Evolutionary conservation across 2,113 vertebrate species (phyloP).

Genomic region (Bathybates hornii): DNA sequence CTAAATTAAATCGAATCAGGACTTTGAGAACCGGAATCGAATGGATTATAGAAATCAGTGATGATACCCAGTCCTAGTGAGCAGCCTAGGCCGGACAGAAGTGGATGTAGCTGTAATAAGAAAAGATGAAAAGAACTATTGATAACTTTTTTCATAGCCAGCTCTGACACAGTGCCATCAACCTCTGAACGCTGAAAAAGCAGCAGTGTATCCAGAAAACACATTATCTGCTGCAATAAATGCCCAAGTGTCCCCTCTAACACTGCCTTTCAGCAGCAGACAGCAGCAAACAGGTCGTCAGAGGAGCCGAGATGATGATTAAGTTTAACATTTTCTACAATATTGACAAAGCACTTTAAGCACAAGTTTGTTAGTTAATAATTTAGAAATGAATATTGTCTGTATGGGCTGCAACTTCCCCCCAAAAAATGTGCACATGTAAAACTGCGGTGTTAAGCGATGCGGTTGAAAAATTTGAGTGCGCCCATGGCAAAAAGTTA

Average conservation of each 20-base stretch:
- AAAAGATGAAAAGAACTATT: not conserved
- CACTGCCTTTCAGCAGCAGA: accelerated
- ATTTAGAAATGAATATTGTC: no score
- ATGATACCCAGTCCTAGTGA: accelerated
- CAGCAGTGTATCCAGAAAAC: not conserved
- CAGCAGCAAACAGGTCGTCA: accelerated
- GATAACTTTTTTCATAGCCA: not conserved
- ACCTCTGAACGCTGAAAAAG: accelerated
- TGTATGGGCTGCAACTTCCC: no score
- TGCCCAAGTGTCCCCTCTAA: not conserved
- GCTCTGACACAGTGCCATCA: not conserved
- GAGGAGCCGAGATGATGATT: accelerated
- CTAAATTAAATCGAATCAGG: no score
- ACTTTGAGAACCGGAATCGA: no score
- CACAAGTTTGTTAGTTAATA: no score
- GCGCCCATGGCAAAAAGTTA: no score
- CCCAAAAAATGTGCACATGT: no score
- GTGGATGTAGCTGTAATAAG: accelerated
- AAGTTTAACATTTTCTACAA: accelerated
- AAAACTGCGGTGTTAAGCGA: no score
- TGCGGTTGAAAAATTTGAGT: no score
- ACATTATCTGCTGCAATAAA: not conserved
- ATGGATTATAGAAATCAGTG: no score
- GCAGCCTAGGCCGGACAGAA: accelerated
- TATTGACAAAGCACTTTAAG: no score